These are phyloP conservation scores for Acrobasis repandana DNA, from an alignment of 2,888 invertebrate genomes.

Conservation along the genomic window DNA sequence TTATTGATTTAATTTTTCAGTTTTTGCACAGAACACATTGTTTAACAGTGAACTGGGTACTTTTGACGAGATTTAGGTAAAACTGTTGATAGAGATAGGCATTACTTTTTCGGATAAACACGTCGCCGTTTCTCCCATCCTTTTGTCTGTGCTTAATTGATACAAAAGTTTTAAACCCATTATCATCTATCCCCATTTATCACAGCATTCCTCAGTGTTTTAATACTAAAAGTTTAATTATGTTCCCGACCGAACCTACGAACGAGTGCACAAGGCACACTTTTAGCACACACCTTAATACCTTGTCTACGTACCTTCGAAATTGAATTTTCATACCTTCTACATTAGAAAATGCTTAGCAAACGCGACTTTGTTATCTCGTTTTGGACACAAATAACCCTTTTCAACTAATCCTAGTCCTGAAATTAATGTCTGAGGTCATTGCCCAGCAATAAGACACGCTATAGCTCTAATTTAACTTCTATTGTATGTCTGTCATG, in stretches of 20 bases:
- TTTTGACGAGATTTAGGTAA: too few species aligned
- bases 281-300: slow-evolving; percentile 54
- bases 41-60: too few species aligned
- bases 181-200: slow-evolving; percentile 55
- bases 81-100: too few species aligned
- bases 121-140: not conserved
- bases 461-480: too few species aligned
- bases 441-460: too few species aligned
- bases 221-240: slow-evolving; percentile 45
- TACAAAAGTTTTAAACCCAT: slow-evolving; percentile 45
- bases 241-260: slow-evolving; percentile 42
- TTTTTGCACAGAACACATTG: too few species aligned
- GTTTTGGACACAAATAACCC: not conserved
- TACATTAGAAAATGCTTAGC: slow-evolving; percentile 4
- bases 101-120: slow-evolving; percentile 24
- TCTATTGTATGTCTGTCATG: too few species aligned
- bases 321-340: slow-evolving; percentile 13
- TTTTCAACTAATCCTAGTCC: too few species aligned
- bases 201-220: slow-evolving; percentile 64
- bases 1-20: too few species aligned
- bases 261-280: slow-evolving; percentile 70
- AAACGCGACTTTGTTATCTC: not conserved
- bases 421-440: too few species aligned
- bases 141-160: not conserved
- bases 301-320: slow-evolving; percentile 32